Evolutionary conservation across 2,797 vertebrate genomes (phyloP), one percentile per base, ranked within the genome.

Genomic region (Alfaro cultratus): DNA sequence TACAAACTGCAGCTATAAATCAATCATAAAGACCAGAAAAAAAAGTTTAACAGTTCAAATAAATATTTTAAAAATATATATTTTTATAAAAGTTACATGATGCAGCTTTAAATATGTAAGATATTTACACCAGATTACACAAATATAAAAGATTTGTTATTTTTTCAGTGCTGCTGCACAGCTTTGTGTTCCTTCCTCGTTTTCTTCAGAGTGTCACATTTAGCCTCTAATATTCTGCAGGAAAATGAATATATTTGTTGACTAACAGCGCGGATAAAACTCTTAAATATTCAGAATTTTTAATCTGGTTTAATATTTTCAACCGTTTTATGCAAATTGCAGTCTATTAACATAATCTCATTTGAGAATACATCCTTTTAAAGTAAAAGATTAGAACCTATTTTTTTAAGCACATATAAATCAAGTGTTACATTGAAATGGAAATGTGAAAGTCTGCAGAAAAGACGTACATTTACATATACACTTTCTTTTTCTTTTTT

Each of bases 251-350:
- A 95, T 91, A 93, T 95, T 95, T 96, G 94, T 96, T 96, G 95
- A 95, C 94, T 95, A 95, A 96, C 95, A 94, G 91, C 93, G 91
- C 83, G 94, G 93, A 95, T 95, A 95, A 95, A 95, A 93, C 89
- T 95, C 94, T 96, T 95, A 96, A 95, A 96, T 96, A 96, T 96
- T 95, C 95, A 82, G 93, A 92, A 92, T 93, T 95, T 95, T 95
- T 96, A 96, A 96, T 96, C 95, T 94, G 95, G 94, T 96, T 96
- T 96, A 96, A 96, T 95, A 96, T 95, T 96, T 95, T 90, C 93
- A 93, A 91, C 93, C 91, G 94, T 95, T 96, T 96, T 96, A 96
- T 96, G 96, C 95, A 96, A 96, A 96, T 96, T 75, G 83, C 53
- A 88, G 88, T 80, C 87, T 89, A 96, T 96, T 96, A 96, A 95